A percentile compares a stretch with the other conserved stretches of the same genome.
phyloP scores from a whole-genome alignment of 2,113 vertebrate genomes.

The Hippocampus abdominalis region DNA sequence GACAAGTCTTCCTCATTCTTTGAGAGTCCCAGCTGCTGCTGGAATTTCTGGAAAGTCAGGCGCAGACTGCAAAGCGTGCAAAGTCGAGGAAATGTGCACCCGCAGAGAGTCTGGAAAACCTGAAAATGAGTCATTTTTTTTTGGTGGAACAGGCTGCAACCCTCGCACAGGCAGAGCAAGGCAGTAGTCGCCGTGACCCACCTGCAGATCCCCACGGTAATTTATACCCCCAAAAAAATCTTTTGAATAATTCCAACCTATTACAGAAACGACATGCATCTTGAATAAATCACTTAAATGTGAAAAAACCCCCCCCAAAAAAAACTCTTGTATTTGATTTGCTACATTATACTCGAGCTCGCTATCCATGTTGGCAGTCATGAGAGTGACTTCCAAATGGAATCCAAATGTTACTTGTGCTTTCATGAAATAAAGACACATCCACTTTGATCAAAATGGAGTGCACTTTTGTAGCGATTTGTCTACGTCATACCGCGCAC shows the following conservation, averaged over 20 bases:
- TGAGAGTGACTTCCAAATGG: no score
- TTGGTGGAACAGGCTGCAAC: not conserved
- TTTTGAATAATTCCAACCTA: not conserved
- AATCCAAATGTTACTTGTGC: no score
- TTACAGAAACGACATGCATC: no score
- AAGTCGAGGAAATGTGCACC: not conserved
- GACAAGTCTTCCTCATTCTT: slow-evolving; percentile 16
- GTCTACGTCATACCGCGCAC: no score
- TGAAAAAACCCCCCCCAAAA: no score
- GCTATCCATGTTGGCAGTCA: no score
- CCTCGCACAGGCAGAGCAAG: not conserved
- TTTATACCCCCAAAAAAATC: not conserved
- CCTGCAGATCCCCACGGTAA: not conserved
- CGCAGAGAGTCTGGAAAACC: slow-evolving; percentile 11
- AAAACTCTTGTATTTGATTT: not conserved
- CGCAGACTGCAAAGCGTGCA: not conserved
- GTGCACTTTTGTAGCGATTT: no score
- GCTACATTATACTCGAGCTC: not conserved
- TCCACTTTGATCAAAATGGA: no score
- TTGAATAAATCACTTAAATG: no score
- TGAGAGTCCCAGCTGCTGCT: slow-evolving; percentile 32
- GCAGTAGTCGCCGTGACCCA: not conserved
- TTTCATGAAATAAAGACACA: no score
- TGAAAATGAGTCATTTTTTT: not conserved
- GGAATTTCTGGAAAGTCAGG: slow-evolving; percentile 27